phyloP scores from a whole-genome alignment of 2,113 vertebrate genomes.

The Saccopteryx bilineata region DNA sequence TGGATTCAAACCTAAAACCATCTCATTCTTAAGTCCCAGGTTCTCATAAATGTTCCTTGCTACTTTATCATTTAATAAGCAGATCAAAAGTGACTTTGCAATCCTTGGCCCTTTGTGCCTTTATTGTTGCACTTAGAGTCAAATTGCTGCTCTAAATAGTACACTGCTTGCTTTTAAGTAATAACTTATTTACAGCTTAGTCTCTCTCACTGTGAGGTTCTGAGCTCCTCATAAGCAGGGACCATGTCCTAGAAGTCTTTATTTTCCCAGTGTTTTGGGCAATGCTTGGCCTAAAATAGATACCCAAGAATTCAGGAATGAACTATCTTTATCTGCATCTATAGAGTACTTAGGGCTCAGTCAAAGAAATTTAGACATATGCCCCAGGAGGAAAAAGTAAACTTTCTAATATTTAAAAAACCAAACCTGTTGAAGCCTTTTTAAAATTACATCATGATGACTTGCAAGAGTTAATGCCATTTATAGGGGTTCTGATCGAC shows the following conservation, averaged over 20 bases:
- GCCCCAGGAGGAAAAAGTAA: conserved; percentile 38
- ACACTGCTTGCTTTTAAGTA: background rate
- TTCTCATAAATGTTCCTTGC: background rate
- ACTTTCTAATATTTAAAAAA: background rate
- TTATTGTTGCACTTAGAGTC: background rate
- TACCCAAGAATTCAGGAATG: background rate
- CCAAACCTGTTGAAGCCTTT: background rate
- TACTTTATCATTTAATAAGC: background rate
- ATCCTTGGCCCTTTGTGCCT: background rate
- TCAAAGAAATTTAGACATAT: conserved; percentile 36
- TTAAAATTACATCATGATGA: conserved; percentile 1
- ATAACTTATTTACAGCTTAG: background rate
- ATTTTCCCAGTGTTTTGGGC: conserved; percentile 22
- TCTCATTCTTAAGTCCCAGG: background rate
- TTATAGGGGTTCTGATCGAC: background rate
- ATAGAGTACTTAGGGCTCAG: background rate
- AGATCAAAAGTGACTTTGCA: background rate
- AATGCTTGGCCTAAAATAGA: conserved; percentile 46
- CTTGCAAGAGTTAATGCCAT: conserved; percentile 21
- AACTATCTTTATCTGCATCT: background rate
- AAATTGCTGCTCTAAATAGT: background rate
- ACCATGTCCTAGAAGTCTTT: conserved; percentile 32
- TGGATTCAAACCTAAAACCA: background rate
- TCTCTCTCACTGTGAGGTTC: conserved; percentile 6
- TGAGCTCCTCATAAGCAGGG: background rate